phyloP scores from a whole-genome alignment of 2,797 vertebrate genomes.

The Schizothorax lantsangensis region DNA sequence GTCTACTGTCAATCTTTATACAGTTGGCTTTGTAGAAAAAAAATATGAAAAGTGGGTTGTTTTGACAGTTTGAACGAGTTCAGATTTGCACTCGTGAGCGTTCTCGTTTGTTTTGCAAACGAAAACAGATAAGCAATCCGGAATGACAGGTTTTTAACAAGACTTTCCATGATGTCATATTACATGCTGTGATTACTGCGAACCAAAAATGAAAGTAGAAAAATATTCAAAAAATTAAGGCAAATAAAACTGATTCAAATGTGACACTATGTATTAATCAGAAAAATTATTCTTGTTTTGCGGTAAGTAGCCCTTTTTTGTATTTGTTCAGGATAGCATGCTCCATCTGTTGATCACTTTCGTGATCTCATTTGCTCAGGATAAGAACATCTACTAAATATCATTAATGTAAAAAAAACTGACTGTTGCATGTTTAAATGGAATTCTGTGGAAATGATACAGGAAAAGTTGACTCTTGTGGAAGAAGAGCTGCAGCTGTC shows the following conservation, averaged over 20 bases:
- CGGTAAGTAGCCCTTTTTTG: background rate
- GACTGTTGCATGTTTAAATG: background rate
- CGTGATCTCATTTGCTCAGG: background rate
- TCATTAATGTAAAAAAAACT: background rate
- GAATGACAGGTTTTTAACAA: conserved; percentile 36
- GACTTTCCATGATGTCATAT: conserved; percentile 14
- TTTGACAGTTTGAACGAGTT: conserved; percentile 15
- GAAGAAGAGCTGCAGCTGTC: conserved; percentile 36
- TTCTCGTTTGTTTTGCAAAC: conserved; percentile 13
- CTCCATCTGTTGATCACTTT: background rate
- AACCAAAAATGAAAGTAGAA: background rate
- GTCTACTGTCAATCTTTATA: background rate
- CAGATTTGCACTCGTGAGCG: background rate
- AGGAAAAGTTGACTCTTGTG: background rate
- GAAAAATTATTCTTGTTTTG: background rate
- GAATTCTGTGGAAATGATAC: background rate
- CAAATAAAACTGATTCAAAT: background rate
- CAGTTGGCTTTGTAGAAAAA: background rate
- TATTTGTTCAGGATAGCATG: background rate
- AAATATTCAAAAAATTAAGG: background rate
- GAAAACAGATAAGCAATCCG: conserved; percentile 20
- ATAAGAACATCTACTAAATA: background rate
- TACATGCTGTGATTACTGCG: background rate
- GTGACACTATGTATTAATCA: background rate
- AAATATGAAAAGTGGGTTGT: background rate